A percentile compares a stretch with the other conserved stretches of the same genome.
These are phyloP conservation scores for Rhimphoctona megacephalus DNA, from an alignment of 2,888 invertebrate genomes.

Conservation along the genomic window DNA sequence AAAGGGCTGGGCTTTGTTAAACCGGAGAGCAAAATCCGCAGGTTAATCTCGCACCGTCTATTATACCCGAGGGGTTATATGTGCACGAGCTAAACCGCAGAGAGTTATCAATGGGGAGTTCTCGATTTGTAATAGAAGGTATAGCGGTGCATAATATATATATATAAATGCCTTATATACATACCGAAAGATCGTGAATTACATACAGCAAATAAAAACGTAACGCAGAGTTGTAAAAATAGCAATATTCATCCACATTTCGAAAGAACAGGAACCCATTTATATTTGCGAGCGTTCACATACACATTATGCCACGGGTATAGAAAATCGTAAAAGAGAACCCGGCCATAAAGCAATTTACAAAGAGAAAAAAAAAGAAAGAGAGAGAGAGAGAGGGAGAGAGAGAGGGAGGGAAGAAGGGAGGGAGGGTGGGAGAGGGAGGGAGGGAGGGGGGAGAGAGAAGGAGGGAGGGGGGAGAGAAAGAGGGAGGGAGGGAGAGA, in stretches of 20 bases:
- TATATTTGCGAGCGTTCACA: not conserved
- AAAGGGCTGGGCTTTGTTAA: conserved; percentile 46
- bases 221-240: not conserved
- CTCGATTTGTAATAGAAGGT: conserved; percentile 9
- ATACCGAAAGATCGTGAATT: not conserved
- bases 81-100: conserved; percentile 26
- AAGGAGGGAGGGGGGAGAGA: too few species aligned
- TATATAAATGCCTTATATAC: not conserved
- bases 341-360: not conserved
- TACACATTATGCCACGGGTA: not conserved
- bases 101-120: conserved; percentile 10
- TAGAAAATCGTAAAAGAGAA: conserved; percentile 13
- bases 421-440: too few species aligned
- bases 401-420: too few species aligned
- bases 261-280: not conserved
- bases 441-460: too few species aligned
- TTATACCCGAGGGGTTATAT: conserved; percentile 37
- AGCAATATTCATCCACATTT: conserved; percentile 21
- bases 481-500: not conserved
- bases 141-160: not conserved
- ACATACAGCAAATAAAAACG: not conserved
- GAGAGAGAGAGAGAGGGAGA: not conserved
- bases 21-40: conserved; percentile 32
- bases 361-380: too few species aligned
- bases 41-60: conserved; percentile 56